Evolutionary conservation across 1,140 invertebrate genomes (phyloP).

Genomic region (Bradysia coprophila): DNA sequence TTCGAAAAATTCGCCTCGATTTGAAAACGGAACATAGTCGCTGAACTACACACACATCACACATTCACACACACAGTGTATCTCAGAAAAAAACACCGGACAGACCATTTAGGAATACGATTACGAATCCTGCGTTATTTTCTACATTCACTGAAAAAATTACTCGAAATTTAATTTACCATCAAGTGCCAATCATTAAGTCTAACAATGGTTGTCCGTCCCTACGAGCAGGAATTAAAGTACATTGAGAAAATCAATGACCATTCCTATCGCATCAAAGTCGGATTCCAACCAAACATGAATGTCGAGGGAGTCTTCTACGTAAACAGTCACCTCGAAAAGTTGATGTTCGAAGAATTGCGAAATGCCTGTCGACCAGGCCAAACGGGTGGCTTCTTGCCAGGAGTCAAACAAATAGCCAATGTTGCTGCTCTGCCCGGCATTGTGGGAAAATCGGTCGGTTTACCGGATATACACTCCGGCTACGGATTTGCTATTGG

Average conservation of each 20-base stretch:
- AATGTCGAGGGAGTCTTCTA: conserved; percentile 98
- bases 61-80: no score
- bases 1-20: no score
- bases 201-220: conserved; percentile 67
- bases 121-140: no score
- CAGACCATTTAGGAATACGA: no score
- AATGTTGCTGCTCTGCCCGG: conserved; percentile 98
- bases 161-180: no score
- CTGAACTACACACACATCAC: no score
- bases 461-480: conserved; percentile 95
- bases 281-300: conserved; percentile 99
- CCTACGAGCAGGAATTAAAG: conserved; percentile 86
- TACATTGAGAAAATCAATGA: conserved; percentile 81
- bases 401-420: conserved; percentile 97
- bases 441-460: conserved; percentile 82
- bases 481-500: conserved; percentile 99
- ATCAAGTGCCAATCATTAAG: no score
- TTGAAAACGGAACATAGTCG: no score
- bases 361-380: conserved; percentile 75
- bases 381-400: conserved; percentile 86
- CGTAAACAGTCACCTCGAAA: conserved; percentile 84
- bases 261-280: conserved; percentile 88
- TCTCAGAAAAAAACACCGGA: no score
- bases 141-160: no score
- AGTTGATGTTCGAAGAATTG: conserved; percentile 95